Evolutionary conservation across 1,140 invertebrate species (phyloP).

Genomic region (Drosophila rufa): DNA sequence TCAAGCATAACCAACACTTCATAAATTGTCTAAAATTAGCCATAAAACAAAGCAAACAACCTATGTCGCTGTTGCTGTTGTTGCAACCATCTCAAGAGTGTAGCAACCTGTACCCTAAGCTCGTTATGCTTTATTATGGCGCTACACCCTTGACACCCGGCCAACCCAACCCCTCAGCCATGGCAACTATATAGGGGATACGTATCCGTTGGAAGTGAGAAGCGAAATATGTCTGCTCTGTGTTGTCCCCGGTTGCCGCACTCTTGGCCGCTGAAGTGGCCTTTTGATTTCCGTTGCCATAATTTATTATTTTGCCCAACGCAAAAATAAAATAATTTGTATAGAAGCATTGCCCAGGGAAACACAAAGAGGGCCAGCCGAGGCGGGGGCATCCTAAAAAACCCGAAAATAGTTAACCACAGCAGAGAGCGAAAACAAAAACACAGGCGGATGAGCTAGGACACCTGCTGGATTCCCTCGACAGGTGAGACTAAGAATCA

Average conservation of each 20-base stretch:
- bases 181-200: constrained; percentile 40
- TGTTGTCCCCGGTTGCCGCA: constrained; percentile 16
- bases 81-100: constrained; percentile 42
- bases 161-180: constrained; percentile 1
- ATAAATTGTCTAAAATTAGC: constrained; percentile 84
- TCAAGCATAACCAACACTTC: constrained; percentile 80
- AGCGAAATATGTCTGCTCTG: constrained; percentile 38
- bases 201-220: constrained; percentile 1
- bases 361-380: constrained; percentile 4
- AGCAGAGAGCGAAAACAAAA: constrained; percentile 27
- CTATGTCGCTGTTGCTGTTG: constrained; percentile 19
- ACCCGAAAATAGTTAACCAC: constrained; percentile 64
- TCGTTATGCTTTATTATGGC: constrained; percentile 57
- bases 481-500: neutral
- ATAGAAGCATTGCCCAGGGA: constrained; percentile 58
- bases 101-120: constrained; percentile 33
- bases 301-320: constrained; percentile 66
- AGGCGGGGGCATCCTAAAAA: constrained; percentile 26
- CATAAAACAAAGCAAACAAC: constrained; percentile 68
- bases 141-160: constrained; percentile 9
- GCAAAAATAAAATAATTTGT: constrained; percentile 76
- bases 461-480: constrained; percentile 15
- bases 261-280: constrained; percentile 51
- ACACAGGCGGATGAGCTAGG: neutral
- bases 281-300: constrained; percentile 73